These are phyloP conservation scores for Enteromius unitaeniatus DNA, from an alignment of 2,797 vertebrate species.

Conservation along the genomic window DNA sequence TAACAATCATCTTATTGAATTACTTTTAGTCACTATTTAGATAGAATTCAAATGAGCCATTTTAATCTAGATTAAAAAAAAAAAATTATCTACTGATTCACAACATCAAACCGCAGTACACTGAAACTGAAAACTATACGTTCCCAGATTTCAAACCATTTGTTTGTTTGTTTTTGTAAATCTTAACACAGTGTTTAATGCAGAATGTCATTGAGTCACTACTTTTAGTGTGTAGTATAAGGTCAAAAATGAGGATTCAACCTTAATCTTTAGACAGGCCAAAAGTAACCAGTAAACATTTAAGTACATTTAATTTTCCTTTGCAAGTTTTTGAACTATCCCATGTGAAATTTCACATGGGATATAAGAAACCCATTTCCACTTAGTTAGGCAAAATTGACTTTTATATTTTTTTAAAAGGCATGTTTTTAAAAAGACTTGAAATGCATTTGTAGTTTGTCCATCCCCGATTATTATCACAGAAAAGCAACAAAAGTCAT, in stretches of 20 bases:
- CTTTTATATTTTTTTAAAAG: background rate
- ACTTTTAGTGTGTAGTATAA: background rate
- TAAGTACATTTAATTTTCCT: background rate
- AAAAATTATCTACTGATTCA: no score
- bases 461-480: background rate
- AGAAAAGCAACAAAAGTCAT: background rate
- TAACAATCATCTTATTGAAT: no score
- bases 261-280: background rate
- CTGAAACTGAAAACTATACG: background rate
- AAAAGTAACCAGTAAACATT: background rate
- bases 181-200: background rate
- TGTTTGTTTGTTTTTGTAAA: no score
- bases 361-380: background rate
- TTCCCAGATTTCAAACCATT: background rate
- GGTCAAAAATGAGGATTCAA: background rate
- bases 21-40: no score
- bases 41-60: no score
- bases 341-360: no score
- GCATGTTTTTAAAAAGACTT: background rate
- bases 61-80: no score
- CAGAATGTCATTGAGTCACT: background rate
- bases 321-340: background rate
- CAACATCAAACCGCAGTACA: background rate
- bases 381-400: background rate
- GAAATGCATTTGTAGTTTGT: background rate